These are phyloP conservation scores for Mythimna vitellina DNA, from an alignment of 2,888 invertebrate species.

Conservation along the genomic window DNA sequence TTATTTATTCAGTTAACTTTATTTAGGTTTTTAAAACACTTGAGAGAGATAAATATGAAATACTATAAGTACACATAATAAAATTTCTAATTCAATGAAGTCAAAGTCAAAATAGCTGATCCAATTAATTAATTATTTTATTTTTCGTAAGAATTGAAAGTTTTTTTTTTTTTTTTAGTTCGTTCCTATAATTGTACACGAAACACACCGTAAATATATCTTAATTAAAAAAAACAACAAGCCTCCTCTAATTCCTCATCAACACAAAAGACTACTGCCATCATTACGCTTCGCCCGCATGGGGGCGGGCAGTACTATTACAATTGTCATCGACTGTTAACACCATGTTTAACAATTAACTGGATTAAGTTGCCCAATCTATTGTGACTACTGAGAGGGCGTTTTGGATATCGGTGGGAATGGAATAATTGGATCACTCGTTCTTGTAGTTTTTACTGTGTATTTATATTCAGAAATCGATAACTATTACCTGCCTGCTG, in stretches of 20 bases:
- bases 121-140: no score
- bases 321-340: slow-evolving; percentile 84
- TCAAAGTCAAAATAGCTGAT: no score
- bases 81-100: no score
- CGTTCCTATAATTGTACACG: neutral
- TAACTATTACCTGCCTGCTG: no score
- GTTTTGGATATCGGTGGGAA: slow-evolving; percentile 73
- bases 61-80: no score
- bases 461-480: no score
- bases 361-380: slow-evolving; percentile 74
- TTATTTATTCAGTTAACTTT: no score
- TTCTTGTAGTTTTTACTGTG: neutral
- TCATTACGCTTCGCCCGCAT: slow-evolving; percentile 76
- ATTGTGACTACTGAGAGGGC: slow-evolving; percentile 62
- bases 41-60: no score
- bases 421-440: slow-evolving; percentile 55
- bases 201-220: slow-evolving; percentile 7
- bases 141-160: no score
- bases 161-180: neutral
- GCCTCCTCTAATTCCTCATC: slow-evolving; percentile 56
- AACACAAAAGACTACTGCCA: slow-evolving; percentile 61
- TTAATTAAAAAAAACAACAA: slow-evolving; percentile 50
- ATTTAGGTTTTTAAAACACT: no score
- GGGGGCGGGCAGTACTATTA: slow-evolving; percentile 74
- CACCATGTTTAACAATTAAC: slow-evolving; percentile 75